Evolutionary conservation across 2,113 vertebrate species (phyloP), one percentile per base, ranked within the genome.

Genomic region (Callipepla californica): DNA sequence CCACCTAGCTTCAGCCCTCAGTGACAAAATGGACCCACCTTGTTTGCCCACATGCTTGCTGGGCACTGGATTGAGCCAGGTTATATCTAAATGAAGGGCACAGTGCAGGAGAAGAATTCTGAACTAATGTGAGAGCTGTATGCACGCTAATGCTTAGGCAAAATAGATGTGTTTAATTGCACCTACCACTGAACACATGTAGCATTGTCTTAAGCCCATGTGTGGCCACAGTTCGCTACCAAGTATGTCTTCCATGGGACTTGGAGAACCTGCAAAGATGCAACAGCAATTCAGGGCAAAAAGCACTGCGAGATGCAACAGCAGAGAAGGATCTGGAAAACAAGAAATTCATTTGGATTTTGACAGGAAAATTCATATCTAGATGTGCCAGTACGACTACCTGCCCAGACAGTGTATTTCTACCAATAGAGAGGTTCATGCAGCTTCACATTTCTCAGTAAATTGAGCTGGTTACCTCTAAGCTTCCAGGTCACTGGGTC

Each of bases 381-480:
- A 28, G 19, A 38, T 42, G 5, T 42, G 28, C 42, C 65, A 65
- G 63, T 20, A 18, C 26, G 13, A 19, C 47, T 68, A 59, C 85
- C 55, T 85, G 70, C 81, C 67, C 61, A 51, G 40, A 63, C 1
- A 6, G 51, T 36, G 13, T 75, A 13, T 62, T 70, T 77, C 78
- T 75, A 62, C 75, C 2, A 1, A 66, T 25, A 75, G 47, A 63
- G 36, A n/a, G 68, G 34, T 50, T 20, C 50, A 55, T 0, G 1
- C 11, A 70, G 55, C n/a, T 92, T 74, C 8, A 3, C 23, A 7
- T 92, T 93, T 92, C 57, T 85, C 61, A 50, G 70, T 89, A 96
- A 96, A 63, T 74, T 85, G 85, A 94, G 65, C 61, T 70, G 75
- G 36, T 85, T 61, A 62, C 30, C 85, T 61, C 76, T 69, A 32